Percentiles rank a stretch among this genome's conserved stretches.
phyloP scores from a whole-genome alignment of 2,888 invertebrate species.

The Apotomis turbidana region DNA sequence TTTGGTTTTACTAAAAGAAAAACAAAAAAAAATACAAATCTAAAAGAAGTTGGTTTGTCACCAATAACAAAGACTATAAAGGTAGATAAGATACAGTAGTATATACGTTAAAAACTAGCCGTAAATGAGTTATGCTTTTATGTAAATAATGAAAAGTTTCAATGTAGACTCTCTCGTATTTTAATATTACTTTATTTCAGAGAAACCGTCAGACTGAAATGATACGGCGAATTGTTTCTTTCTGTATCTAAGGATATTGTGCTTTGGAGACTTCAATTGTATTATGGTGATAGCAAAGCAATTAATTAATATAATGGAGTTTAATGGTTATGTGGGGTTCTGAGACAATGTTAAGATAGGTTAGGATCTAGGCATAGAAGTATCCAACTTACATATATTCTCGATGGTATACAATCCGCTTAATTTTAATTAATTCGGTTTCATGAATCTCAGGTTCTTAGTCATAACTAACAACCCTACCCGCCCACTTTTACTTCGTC shows the following conservation, averaged over 20 bases:
- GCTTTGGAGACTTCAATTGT: constrained; percentile 1
- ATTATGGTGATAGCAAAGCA: constrained; percentile 12
- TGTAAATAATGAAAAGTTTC: too few species aligned
- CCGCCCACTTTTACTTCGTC: constrained; percentile 3
- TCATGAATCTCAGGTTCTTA: not conserved
- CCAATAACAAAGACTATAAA: too few species aligned
- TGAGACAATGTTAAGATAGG: not conserved
- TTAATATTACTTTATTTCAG: not conserved
- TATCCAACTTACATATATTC: too few species aligned
- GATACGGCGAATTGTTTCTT: not conserved
- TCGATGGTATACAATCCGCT: too few species aligned
- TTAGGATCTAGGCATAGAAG: not conserved
- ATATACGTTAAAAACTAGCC: too few species aligned
- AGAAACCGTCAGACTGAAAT: not conserved
- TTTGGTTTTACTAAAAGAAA: too few species aligned
- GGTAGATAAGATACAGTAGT: too few species aligned
- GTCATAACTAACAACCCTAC: not conserved
- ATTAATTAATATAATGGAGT: constrained; percentile 5
- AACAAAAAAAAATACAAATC: too few species aligned
- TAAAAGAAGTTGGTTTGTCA: too few species aligned
- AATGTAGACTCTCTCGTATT: too few species aligned
- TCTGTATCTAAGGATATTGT: not conserved
- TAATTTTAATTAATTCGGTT: not conserved
- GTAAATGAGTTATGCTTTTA: too few species aligned
- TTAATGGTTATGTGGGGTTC: not conserved